Evolutionary conservation across 2,113 vertebrate genomes (phyloP).

Genomic region (Thalassoma bifasciatum): DNA sequence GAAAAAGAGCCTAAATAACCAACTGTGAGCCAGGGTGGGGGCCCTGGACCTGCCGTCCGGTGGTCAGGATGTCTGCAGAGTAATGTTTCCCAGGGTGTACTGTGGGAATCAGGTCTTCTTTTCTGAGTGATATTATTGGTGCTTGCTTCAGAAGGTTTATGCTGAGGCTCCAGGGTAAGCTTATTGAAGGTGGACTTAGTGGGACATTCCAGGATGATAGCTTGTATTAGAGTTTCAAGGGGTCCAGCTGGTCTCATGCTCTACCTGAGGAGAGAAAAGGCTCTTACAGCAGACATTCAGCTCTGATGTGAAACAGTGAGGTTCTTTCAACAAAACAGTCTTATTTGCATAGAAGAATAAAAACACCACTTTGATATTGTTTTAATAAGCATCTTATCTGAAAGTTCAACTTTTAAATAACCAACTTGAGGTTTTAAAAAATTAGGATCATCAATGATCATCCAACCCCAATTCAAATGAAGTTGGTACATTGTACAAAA

Average conservation of each 20-base stretch:
- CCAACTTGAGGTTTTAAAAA: no score
- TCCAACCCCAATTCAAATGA: no score
- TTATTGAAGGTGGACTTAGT: conserved; percentile 65
- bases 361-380: no score
- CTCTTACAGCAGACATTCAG: conserved; percentile 11
- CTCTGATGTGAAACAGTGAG: neutral
- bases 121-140: conserved; percentile 44
- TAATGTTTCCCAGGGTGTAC: conserved; percentile 70
- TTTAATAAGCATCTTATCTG: no score
- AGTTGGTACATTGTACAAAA: no score
- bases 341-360: neutral
- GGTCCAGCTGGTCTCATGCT: conserved; percentile 35
- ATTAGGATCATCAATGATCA: no score
- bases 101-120: conserved; percentile 72
- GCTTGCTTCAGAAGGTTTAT: conserved; percentile 57
- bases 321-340: neutral
- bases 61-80: conserved; percentile 52
- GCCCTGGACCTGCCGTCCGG: conserved; percentile 37
- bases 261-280: conserved; percentile 7
- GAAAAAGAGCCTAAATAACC: conserved; percentile 48
- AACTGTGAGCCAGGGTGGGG: conserved; percentile 32
- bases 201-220: conserved; percentile 71
- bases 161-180: conserved; percentile 65
- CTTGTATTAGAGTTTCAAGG: conserved; percentile 62
- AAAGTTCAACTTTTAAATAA: no score